phyloP scores from a whole-genome alignment of 92 coral and sea anemone species.

The Epizoanthus rinbou region DNA sequence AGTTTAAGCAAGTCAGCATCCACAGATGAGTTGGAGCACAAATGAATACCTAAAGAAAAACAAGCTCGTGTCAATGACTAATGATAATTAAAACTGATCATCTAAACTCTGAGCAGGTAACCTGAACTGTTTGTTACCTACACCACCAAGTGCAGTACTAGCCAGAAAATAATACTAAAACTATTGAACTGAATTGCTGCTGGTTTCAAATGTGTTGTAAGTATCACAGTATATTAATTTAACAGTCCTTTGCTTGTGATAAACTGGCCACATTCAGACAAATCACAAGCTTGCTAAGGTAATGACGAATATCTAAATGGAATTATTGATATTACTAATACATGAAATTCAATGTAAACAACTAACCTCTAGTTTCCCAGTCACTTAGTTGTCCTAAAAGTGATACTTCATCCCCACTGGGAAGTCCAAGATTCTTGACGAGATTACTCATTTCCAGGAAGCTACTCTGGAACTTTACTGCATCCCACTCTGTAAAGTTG shows the following conservation, averaged over 20 bases:
- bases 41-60: not conserved
- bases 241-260: too few species aligned
- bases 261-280: too few species aligned
- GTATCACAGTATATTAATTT: too few species aligned
- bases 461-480: slow-evolving; percentile 15
- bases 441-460: slow-evolving; percentile 43
- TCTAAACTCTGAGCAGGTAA: not conserved
- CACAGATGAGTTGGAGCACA: slow-evolving; percentile 1
- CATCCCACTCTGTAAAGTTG: slow-evolving; percentile 50
- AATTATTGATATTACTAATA: not conserved
- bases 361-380: slow-evolving; percentile 53
- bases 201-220: too few species aligned
- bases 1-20: slow-evolving; percentile 3
- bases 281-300: too few species aligned
- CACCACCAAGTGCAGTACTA: not conserved
- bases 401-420: not conserved
- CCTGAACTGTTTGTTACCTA: not conserved
- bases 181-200: too few species aligned
- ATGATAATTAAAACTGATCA: not conserved
- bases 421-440: slow-evolving; percentile 30
- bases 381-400: slow-evolving; percentile 27
- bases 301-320: not conserved
- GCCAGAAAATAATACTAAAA: too few species aligned
- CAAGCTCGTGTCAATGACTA: not conserved
- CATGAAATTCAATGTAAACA: too few species aligned